phyloP scores from a whole-genome alignment of 2,113 vertebrate genomes.

The Syngnathoides biaculeatus region DNA sequence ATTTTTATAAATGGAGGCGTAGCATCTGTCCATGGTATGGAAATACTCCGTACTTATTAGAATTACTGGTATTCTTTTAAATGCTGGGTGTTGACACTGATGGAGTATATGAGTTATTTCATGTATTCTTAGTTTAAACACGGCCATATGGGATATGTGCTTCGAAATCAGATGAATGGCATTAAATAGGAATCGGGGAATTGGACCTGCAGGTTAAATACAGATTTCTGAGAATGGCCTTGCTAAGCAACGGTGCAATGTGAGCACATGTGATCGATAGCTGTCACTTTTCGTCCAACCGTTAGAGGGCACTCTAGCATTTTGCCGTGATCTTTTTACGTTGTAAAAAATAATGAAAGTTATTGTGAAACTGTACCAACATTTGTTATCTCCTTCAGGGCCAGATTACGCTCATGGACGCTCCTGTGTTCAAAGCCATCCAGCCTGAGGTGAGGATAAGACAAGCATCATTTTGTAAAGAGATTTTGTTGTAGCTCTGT shows the following conservation, averaged over 20 bases:
- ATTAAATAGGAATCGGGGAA: background rate
- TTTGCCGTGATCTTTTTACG: background rate
- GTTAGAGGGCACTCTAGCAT: constrained; percentile 41
- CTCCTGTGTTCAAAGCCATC: constrained; percentile 97
- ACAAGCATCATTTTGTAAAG: background rate
- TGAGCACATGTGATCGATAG: background rate
- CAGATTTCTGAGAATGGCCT: background rate
- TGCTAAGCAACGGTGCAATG: background rate
- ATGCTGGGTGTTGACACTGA: too few species aligned
- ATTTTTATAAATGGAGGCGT: too few species aligned
- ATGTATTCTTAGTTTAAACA: too few species aligned
- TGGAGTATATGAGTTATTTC: too few species aligned
- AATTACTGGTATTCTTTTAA: too few species aligned
- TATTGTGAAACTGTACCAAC: constrained; percentile 9
- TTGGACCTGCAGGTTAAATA: background rate
- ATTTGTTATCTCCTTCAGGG: constrained; percentile 74
- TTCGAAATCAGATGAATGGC: background rate
- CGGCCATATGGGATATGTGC: too few species aligned
- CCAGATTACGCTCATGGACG: constrained; percentile 98
- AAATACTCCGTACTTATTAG: too few species aligned
- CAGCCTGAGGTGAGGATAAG: constrained; percentile 87
- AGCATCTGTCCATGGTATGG: too few species aligned
- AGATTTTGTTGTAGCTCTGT: too few species aligned
- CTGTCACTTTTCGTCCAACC: constrained; percentile 7
- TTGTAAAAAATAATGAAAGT: background rate